phyloP scores from a whole-genome alignment of 2,113 vertebrate genomes.

The Cygnus buccinator region DNA sequence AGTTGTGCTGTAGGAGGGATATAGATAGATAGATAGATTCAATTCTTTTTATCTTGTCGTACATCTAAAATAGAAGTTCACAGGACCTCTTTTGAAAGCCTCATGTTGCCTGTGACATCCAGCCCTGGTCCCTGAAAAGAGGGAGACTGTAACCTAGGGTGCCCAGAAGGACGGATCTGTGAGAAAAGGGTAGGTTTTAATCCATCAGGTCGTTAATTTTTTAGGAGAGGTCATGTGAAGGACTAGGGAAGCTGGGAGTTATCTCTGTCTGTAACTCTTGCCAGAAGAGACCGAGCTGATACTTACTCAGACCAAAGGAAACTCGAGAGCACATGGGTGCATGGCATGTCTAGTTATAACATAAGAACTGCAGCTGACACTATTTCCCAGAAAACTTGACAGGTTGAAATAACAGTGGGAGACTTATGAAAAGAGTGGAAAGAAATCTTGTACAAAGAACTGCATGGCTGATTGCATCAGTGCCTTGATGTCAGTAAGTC shows the following conservation, averaged over 20 bases:
- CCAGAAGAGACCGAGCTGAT: neutral
- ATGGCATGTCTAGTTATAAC: neutral
- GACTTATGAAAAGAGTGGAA: neutral
- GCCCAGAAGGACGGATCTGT: neutral
- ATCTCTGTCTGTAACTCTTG: neutral
- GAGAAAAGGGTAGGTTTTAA: neutral
- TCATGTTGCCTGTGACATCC: neutral
- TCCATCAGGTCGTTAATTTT: neutral
- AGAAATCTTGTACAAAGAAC: neutral
- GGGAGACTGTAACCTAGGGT: neutral
- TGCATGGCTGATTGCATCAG: constrained; percentile 3
- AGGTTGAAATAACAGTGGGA: constrained; percentile 39
- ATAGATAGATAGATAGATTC: neutral
- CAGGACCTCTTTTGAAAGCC: neutral
- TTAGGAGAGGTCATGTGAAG: neutral
- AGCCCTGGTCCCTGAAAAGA: neutral
- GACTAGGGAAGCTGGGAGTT: neutral
- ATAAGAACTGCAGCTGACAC: neutral
- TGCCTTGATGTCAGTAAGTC: neutral
- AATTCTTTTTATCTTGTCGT: neutral
- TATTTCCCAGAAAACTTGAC: constrained; percentile 12
- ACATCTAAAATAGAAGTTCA: neutral
- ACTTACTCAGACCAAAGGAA: neutral
- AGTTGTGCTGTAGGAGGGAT: neutral
- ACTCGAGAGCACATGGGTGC: neutral